A percentile compares a stretch with the other conserved stretches of the same genome.
phyloP scores from a whole-genome alignment of 2,113 vertebrate genomes.

The Pyrgilauda ruficollis region DNA sequence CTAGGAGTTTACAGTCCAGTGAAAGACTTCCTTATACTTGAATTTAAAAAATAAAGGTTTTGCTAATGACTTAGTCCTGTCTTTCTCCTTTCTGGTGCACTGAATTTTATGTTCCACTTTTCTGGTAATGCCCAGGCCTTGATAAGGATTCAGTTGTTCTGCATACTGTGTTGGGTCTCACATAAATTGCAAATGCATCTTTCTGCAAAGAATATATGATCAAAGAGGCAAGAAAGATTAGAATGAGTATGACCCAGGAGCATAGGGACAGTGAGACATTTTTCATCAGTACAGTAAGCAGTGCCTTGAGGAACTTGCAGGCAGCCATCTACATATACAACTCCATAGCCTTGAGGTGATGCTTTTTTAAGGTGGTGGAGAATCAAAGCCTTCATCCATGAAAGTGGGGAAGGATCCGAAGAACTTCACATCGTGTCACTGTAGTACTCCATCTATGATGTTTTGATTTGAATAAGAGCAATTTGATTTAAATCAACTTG shows the following conservation, averaged over 20 bases:
- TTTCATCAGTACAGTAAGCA: not conserved
- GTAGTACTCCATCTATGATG: not conserved
- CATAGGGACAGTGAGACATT: not conserved
- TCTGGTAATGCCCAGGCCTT: not conserved
- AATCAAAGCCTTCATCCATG: not conserved
- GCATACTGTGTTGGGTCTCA: fast-evolving
- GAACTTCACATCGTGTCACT: not conserved
- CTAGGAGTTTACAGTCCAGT: not conserved
- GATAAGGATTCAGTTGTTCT: not conserved
- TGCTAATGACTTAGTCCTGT: not conserved
- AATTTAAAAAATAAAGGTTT: not conserved
- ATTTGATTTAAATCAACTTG: not conserved
- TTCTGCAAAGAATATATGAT: not conserved
- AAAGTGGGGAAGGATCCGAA: not conserved
- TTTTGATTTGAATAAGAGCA: not conserved
- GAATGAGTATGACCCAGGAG: not conserved
- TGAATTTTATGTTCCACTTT: not conserved
- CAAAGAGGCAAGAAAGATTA: not conserved
- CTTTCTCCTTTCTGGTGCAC: not conserved
- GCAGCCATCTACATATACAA: not conserved
- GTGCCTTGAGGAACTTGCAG: not conserved
- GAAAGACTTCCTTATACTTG: not conserved
- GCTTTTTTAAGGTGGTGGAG: not conserved
- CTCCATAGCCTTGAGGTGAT: not conserved
- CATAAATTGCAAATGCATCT: not conserved